Evolutionary conservation across 2,113 vertebrate genomes (phyloP).

Genomic region (Agapornis roseicollis): DNA sequence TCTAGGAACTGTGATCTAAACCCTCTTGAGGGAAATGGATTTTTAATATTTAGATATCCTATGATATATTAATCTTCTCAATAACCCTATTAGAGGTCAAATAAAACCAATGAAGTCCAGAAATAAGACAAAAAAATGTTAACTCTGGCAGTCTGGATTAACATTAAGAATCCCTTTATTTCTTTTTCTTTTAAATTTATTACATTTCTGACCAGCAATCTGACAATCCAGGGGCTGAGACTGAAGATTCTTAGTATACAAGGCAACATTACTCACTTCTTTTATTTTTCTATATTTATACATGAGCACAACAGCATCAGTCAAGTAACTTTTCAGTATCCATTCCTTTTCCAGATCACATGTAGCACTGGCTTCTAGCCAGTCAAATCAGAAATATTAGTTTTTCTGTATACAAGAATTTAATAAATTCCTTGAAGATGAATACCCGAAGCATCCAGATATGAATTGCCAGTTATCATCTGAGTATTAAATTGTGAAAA

Average conservation of each 20-base stretch:
- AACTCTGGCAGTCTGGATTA: not conserved
- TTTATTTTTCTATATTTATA: not conserved
- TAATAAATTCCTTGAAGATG: not conserved
- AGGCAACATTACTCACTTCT: not conserved
- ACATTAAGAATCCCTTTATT: not conserved
- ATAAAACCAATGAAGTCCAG: not conserved
- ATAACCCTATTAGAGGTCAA: not conserved
- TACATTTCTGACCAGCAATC: not conserved
- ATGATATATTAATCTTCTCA: not conserved
- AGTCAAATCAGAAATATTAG: not conserved
- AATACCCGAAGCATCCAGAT: not conserved
- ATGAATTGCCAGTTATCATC: not conserved
- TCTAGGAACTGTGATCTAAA: not conserved
- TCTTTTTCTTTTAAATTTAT: not conserved
- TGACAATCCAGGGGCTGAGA: not conserved
- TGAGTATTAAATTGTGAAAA: not conserved
- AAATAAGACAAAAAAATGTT: not conserved
- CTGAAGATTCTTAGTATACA: not conserved
- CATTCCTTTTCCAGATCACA: not conserved
- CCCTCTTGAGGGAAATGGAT: not conserved
- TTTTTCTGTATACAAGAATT: not conserved
- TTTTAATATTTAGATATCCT: not conserved
- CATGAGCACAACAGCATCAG: not conserved
- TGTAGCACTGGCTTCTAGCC: not conserved
- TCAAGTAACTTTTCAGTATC: not conserved